Evolutionary conservation across 2,113 vertebrate species (phyloP).

Genomic region (Brienomyrus longianalis): DNA sequence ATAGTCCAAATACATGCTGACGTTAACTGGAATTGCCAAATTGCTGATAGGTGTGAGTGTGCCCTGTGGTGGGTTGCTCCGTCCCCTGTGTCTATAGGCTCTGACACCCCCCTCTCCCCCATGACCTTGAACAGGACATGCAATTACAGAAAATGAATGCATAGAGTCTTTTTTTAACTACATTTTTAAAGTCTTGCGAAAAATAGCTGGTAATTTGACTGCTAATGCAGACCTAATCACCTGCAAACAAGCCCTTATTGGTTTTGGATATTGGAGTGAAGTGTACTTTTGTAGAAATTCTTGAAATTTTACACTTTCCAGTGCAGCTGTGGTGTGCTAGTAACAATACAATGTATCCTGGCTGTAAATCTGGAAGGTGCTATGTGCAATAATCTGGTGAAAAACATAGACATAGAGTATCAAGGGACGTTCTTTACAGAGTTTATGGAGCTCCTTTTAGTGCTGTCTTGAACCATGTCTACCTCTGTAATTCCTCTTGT

Average conservation of each 20-base stretch:
- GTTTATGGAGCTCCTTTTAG: neutral
- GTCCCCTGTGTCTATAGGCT: neutral
- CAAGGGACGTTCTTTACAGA: neutral
- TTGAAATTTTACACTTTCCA: slow-evolving; percentile 81
- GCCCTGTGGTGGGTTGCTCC: neutral
- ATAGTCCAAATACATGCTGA: neutral
- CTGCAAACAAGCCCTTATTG: slow-evolving; percentile 50
- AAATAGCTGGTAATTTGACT: neutral
- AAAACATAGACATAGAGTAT: neutral
- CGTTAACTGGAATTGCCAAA: neutral
- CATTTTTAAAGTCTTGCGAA: neutral
- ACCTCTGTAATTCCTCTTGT: neutral
- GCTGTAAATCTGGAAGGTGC: neutral
- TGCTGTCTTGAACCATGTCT: neutral
- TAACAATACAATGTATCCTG: slow-evolving; percentile 29
- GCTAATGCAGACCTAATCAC: neutral
- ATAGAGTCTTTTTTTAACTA: neutral
- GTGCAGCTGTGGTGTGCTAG: slow-evolving; percentile 78
- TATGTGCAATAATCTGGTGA: neutral
- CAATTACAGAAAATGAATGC: neutral
- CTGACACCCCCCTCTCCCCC: neutral
- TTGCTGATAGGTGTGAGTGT: neutral
- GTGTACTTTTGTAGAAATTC: slow-evolving; percentile 63
- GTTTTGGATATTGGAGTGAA: slow-evolving; percentile 55
- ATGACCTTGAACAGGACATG: neutral